Conservation (phyloP, 2,797 vertebrate species). For the Pagetopsis macropterus region DNA sequence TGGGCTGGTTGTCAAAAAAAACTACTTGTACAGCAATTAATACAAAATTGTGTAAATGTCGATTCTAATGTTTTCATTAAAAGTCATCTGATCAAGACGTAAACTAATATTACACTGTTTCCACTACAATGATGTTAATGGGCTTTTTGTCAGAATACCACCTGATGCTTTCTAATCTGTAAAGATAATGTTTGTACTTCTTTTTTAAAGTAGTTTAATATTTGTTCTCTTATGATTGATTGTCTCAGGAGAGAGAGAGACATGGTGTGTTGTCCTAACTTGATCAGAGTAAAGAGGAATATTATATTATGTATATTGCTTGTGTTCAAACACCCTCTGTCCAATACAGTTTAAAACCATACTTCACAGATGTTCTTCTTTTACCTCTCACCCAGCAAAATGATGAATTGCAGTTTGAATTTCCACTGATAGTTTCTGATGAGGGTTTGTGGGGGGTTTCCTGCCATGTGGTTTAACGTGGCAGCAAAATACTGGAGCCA, state of each 20-base stretch:
- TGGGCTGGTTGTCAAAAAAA: neutral
- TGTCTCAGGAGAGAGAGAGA: neutral
- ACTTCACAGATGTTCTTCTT: neutral
- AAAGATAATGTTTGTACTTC: neutral
- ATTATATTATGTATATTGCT: too few species aligned
- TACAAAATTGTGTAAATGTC: neutral
- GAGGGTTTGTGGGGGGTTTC: neutral
- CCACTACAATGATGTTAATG: neutral
- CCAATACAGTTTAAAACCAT: neutral
- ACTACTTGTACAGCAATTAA: constrained; percentile 5
- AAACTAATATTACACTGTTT: neutral
- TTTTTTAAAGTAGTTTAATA: too few species aligned
- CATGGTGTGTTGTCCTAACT: constrained; percentile 3
- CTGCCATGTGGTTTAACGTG: neutral
- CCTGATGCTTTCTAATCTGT: constrained; percentile 6
- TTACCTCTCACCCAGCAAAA: neutral
- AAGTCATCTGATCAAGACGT: neutral
- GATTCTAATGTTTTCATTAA: neutral
- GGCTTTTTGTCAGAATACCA: neutral
- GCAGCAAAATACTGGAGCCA: constrained; percentile 33
- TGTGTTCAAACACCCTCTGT: too few species aligned
- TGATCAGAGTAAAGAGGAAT: neutral
- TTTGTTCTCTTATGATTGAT: constrained; percentile 11
- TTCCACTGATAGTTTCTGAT: neutral
- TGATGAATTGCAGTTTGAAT: neutral